Percentiles rank a stretch among this genome's conserved stretches.
Conservation (phyloP, 2,113 vertebrate genomes). For the Calonectris borealis region DNA sequence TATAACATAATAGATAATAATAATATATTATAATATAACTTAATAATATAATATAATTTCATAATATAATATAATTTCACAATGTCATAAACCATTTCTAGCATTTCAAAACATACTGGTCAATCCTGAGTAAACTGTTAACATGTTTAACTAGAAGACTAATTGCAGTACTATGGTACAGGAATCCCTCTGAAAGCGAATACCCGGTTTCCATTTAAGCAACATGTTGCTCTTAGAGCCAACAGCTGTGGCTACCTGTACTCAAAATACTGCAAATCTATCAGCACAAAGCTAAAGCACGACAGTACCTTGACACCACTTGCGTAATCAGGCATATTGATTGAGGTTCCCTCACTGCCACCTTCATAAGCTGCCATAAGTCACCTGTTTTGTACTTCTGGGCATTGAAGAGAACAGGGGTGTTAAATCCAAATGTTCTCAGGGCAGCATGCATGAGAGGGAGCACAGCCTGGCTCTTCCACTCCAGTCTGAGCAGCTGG, state of each 20-base stretch:
- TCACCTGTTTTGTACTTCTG: background rate
- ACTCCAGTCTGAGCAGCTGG: background rate
- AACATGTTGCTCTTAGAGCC: background rate
- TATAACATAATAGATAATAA: no score
- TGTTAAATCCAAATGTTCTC: background rate
- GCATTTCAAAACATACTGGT: background rate
- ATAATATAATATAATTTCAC: background rate
- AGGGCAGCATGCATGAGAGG: background rate
- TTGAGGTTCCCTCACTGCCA: background rate
- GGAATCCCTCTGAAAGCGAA: background rate
- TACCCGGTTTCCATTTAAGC: background rate
- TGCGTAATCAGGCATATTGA: background rate
- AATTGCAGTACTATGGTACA: background rate
- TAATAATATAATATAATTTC: background rate
- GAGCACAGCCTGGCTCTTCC: background rate
- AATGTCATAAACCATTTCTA: background rate
- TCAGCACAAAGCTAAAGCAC: background rate
- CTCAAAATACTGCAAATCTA: background rate
- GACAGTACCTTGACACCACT: background rate
- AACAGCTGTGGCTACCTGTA: background rate
- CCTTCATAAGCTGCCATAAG: background rate
- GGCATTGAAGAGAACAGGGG: background rate
- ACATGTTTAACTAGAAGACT: background rate
- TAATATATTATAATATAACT: no score
- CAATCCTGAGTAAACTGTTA: conserved; percentile 3